phyloP scores from a whole-genome alignment of 2,797 vertebrate genomes.

The Miichthys miiuy region DNA sequence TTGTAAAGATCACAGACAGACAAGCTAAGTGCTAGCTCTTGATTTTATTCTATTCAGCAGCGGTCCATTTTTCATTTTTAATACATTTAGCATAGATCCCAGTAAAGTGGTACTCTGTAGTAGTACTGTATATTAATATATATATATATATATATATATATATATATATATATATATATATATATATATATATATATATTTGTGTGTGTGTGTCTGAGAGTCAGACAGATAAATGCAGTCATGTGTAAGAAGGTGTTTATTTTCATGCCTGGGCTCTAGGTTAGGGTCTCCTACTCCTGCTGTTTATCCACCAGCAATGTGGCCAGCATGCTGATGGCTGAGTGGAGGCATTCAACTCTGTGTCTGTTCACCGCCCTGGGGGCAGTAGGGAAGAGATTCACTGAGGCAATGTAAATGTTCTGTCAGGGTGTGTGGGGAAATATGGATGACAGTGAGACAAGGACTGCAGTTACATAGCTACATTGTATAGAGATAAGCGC shows the following conservation, averaged over 20 bases:
- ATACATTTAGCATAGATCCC: constrained; percentile 4
- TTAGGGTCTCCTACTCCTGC: constrained; percentile 23
- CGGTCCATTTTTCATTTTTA: not conserved
- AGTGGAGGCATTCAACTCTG: constrained; percentile 31
- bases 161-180: not conserved
- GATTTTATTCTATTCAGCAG: not conserved
- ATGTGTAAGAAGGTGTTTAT: constrained; percentile 43
- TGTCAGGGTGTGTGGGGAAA: not conserved
- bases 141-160: constrained; percentile 1
- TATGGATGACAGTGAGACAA: constrained; percentile 10
- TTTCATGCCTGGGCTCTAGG: constrained; percentile 23
- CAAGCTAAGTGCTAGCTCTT: not conserved
- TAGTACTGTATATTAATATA: constrained; percentile 17
- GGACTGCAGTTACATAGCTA: constrained; percentile 5
- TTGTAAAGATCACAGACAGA: constrained; percentile 25
- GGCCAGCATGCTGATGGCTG: constrained; percentile 42
- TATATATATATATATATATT: not conserved
- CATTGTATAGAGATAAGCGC: constrained; percentile 8
- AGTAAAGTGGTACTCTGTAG: not conserved
- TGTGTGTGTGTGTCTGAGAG: constrained; percentile 3
- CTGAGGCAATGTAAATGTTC: constrained; percentile 22
- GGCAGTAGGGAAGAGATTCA: not conserved
- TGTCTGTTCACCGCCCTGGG: constrained; percentile 24
- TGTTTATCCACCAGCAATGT: constrained; percentile 47
- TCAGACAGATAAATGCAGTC: constrained; percentile 26